Base-by-base conservation (phyloP, 2,113 vertebrate species). In the Nycticorax nycticorax region DNA sequence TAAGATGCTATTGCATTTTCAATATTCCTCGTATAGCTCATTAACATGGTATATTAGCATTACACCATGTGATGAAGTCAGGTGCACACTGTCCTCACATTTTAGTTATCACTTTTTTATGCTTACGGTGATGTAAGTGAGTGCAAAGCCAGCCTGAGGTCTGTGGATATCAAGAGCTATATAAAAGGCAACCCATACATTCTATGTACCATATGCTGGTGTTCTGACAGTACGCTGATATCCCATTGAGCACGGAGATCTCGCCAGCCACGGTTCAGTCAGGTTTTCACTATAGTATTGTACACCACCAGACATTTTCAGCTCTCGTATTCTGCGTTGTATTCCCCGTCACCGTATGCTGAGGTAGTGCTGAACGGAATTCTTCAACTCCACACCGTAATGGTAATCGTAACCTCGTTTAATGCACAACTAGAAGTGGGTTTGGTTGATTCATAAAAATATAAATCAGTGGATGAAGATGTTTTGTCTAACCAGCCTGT, bases 1-100 rank as follows among this genome's bases (percentile, higher is more conserved):
- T 97, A 92, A 89, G 93, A 55, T 76, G 67, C 95, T 92, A 80
- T 93, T 83, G 92, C 64, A 90, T 96, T 89, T 97, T 92, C 95
- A 93, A 52, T 95, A 91, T 83, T 91, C 63, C 67, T 93, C 1
- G 10, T 37, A 59, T 88, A 97, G 80, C 71, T 96, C 74, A 89
- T 96, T 97, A 97, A 95, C 92, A 43, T 33, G 62, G 87, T 69
- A 32, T 89, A 85, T 89, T 95, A 95, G 50, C 60, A 28, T 66
- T 83, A 47, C 71, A 67, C 57, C 77, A 92, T 0, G 0, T 85
- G 91, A 67, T 35, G 27, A 78, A 92, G 82, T 87, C 89, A 92
- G 81, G 91, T 90, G 41, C 71, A 35, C 1, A 5, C 50, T 2
- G 0, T 69, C 77, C 71, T 89, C n/a, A 26, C 32, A 10, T 88